Evolutionary conservation across 2,113 vertebrate genomes (phyloP), one percentile per base, ranked within the genome.

Genomic region (Boulengerochromis microlepis): DNA sequence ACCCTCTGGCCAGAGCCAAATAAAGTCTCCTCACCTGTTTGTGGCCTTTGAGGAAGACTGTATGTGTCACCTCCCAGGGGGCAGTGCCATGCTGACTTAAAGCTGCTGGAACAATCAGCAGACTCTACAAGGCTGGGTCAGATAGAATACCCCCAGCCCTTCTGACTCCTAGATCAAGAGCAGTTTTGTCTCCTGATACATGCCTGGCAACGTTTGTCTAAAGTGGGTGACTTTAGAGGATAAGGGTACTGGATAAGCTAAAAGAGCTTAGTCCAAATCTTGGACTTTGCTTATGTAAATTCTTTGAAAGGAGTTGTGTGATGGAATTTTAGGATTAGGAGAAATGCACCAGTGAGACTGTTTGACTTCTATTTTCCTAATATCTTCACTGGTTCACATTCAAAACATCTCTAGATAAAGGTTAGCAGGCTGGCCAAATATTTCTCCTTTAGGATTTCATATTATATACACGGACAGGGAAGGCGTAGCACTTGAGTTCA

Each of bases 11-110:
- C 87, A 90, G 90, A 94, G 90, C 91, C 90, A 92, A 93, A 95
- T 93, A 94, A 95, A 93, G 96, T 93, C 91, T 95, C 92, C 88
- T 95, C 95, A 96, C 96, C 96, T 95, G 96, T 95, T 95, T 90
- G 82, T 87, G 91, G 92, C 90, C 90, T 93, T 92, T 95, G 92
- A 95, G 93, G 89, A 86, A 94, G 88, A 95, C 86, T 86, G 89
- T 91, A 83, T 92, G 87, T 94, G 93, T 94, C 94, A 94, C 71
- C 80, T 93, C 95, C 95, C 92, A 24, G 84, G 90, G 95, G 93
- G 81, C 69, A 83, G 33, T 95, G 96, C 88, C 96, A 94, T 7
- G 84, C 81, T 88, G 81, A 90, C 82, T 96, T 93, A 95, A 85
- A 92, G 88, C 89, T 29, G 59, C 83, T 89, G 90, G 47, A 94